Evolutionary conservation across 1,140 invertebrate genomes (phyloP), one percentile per base, ranked within the genome.

Genomic region (Tachypleus tridentatus): DNA sequence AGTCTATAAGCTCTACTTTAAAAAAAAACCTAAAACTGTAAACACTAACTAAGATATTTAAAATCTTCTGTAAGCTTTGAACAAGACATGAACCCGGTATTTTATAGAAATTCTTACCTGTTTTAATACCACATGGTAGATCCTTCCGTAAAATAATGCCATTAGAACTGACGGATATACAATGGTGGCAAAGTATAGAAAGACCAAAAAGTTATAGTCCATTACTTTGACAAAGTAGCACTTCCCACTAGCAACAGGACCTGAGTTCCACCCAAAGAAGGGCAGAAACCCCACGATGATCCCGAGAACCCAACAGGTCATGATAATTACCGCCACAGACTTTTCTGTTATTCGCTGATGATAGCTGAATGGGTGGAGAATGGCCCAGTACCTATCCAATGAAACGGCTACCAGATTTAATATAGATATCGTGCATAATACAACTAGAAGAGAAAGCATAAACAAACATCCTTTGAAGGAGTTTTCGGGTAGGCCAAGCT

Each of bases 361-460:
- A 75, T 94, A 95, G 65, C 86, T 86, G 85, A 95, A 88, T 0
- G 91, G 91, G 76, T 91, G 83, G 0, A 93, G 80, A 67, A 94
- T 93, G 10, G 91, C 91, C 90, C 90, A 93, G 75, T 93, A 94
- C 56, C 91, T 82, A 79, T 95, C 91, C 63, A 93, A 84, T 47
- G 89, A 91, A 4, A 95, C 91, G 4, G 89, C 91, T 2, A 95
- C 88, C 70, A 95, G 77, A 74, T 88, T 91, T 73, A 95, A 89
- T 67, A 95, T 95, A 69, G 89, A 92, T 70, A 91, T 89, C 50
- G 91, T 94, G 73, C 91, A 95, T 49, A 94, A 79, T 57, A 93
- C 87, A 63, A 94, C 83, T 65, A 95, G 79, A 51, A 93, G 77
- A 0, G 89, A 93, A 4, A 90, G 83, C 10, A 89, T 91, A 74